Base-by-base conservation (phyloP, 2,888 invertebrate species). In the Morpho achilles region DNA sequence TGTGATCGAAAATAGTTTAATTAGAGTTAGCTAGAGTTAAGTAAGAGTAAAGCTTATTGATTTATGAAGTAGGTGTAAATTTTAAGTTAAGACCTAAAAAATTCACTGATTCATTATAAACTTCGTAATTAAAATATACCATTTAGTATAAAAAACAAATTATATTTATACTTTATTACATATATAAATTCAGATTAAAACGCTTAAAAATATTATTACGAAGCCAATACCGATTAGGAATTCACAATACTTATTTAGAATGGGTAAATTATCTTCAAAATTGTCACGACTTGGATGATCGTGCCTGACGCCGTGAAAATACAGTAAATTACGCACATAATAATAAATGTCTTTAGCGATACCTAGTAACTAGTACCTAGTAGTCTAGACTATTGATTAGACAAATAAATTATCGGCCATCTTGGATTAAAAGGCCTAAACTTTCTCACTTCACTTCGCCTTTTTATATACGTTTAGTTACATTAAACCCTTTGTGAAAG, bases 201-300 rank as follows among this genome's bases (percentile, higher is more conserved):
- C 16, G 16, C 16, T 16, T 16, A 16, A 16, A 16, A 16, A 16
- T 16, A 22, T 22, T 16, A 16, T 2, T 22, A 32, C 3, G 49
- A 49, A 8, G 7, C 9, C 41, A 41, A 52, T 44, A 3, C 40
- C 46, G 16, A 53, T 46, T 46, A 32, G 16, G 10, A 0, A 61
- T 52, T 39, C 46, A 52, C 50, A 61, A 58, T 41, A 41, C 41
- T n/a, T 40, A 22, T 47, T 16, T 48, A 53, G 49, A 63, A 56
- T 64, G 61, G 63, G 62, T 67, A 68, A 71, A 70, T 67, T 70
- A 69, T 64, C 64, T 50, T 49, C 42, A 56, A 59, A 42, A 65
- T 68, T 67, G 69, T 83, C 84, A 86, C 85, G 86, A 86, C 70
- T 54, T 68, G 65, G 72, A 69, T 74, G 72, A 68, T 84, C 84